Base-by-base conservation (phyloP, 2,113 vertebrate species). In the Coryphaenoides rupestris region DNA sequence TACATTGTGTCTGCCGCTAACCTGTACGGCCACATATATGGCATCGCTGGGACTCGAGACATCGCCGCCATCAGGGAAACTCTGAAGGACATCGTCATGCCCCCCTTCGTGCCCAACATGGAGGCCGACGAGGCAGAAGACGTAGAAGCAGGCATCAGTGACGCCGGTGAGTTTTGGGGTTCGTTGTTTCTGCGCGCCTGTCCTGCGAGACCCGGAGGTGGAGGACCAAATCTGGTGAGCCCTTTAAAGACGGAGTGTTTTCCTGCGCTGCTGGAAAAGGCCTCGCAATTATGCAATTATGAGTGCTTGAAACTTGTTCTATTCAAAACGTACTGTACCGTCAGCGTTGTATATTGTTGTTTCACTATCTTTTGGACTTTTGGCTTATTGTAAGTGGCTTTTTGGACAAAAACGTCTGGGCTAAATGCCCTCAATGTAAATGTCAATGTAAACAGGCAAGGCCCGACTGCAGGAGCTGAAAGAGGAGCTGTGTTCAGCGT, bases 1-100 rank as follows among this genome's bases (percentile, higher is more conserved):
- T 98, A 92, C 15, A 63, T 98, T 28, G 47, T 92, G 75, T 90
- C 92, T 0, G 91, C 94, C 24, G 93, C 94, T 33, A 91, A 87
- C 68, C 87, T 98, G 33, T 94, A 92, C 15, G 92, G 89, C 19
- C 86, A 89, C 60, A 89, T 69, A 4, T 87, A 94, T 5, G 79
- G 85, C 1, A 78, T 98, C 9, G 15, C 55, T 2, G 87, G 87
- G 0, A 86, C 80, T 19, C 78, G 1, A 0, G 86, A 93, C 66
- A 10, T 0, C 0, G 57, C 0, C 0, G 67, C 70, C 0, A 13
- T 88, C 64, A 81, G 14, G 66, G 23, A 22, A 1, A 56, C 86
- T 21, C 84, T 96, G 55, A 45, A 45, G 40, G 7, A 1, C 0
- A 19, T 90, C 23, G 45, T 13, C 0, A 71, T 91, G 2, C 83